Percentiles rank a stretch among this genome's conserved stretches.
phyloP scores from a whole-genome alignment of 2,888 invertebrate genomes.

The Ichneumoninae sp. region DNA sequence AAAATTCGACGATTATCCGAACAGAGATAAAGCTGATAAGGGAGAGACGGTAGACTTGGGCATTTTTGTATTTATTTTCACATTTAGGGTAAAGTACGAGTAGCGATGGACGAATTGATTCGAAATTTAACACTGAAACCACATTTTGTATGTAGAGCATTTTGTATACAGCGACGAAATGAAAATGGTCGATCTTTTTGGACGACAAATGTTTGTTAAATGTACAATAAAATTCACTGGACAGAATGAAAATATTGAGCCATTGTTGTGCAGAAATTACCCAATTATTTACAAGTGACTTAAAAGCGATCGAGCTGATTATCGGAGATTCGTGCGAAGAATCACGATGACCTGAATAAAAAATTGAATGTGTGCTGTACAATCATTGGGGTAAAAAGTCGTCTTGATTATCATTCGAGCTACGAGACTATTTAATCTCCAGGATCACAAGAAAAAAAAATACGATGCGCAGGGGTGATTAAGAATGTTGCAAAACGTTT shows the following conservation, averaged over 20 bases:
- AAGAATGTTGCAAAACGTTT: background rate
- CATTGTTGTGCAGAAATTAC: background rate
- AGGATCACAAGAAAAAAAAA: background rate
- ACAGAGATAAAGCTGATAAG: background rate
- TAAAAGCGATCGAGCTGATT: background rate
- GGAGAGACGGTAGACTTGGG: background rate
- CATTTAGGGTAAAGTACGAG: background rate
- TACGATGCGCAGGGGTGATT: background rate
- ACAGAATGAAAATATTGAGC: background rate
- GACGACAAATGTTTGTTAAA: background rate
- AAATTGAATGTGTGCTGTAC: slow-evolving; percentile 14
- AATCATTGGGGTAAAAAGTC: slow-evolving; percentile 11
- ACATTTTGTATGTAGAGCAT: background rate
- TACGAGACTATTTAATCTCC: background rate
- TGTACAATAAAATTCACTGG: background rate
- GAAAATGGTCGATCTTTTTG: background rate
- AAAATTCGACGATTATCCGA: background rate
- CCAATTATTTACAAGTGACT: background rate
- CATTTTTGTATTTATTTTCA: background rate
- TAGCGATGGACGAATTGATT: background rate
- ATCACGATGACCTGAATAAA: slow-evolving; percentile 62
- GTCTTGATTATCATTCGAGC: slow-evolving; percentile 9
- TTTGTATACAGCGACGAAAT: no score
- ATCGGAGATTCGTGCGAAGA: slow-evolving; percentile 8
- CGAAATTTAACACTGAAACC: background rate